Base-by-base conservation (phyloP, 2,113 vertebrate species). In the Colius striatus region DNA sequence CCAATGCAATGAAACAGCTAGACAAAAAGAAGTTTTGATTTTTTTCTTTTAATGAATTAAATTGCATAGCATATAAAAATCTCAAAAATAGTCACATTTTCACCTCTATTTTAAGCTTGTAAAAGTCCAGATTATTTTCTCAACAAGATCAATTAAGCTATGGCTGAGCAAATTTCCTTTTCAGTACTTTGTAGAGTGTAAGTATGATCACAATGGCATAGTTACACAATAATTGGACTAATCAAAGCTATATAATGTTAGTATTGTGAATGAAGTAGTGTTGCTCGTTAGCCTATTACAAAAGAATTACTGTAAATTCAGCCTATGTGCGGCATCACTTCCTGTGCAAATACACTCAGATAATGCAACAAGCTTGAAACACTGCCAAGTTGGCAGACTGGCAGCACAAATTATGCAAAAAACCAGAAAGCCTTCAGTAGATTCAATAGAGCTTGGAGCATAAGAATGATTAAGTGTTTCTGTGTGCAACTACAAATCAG, bases 401-500 rank as follows among this genome's bases (percentile, higher is more conserved):
- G 96, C 88, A 88, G 87, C 82, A 96, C 89, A 96, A 97, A 98
- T 97, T 96, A 98, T 95, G 97, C 97, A 97, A 88, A 77, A 54
- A 97, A 97, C 93, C 72, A 96, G 91, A 97, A 97, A 96, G 94
- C 92, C 94, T 97, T 94, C 94, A 87, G 94, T 79, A 95, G 91
- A 94, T 92, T 97, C 92, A 95, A 88, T 91, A 96, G 93, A 92
- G 85, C 95, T 97, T 84, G 84, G 91, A 93, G 75, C 80, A 61
- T 68, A 97, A 96, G 90, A 97, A 97, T 97, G 97, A 98, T 97
- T 95, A 97, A 98, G 95, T 96, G 92, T 92, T 97, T 97, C 96
- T 97, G 67, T 83, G 96, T 87, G 97, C 96, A 97, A 95, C 87
- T 95, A 97, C 96, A 98, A 96, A 97, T 96, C 97, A 97, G 95